Base-by-base conservation (phyloP, 2,888 invertebrate species). In the Rambutsinella grinnellia region DNA sequence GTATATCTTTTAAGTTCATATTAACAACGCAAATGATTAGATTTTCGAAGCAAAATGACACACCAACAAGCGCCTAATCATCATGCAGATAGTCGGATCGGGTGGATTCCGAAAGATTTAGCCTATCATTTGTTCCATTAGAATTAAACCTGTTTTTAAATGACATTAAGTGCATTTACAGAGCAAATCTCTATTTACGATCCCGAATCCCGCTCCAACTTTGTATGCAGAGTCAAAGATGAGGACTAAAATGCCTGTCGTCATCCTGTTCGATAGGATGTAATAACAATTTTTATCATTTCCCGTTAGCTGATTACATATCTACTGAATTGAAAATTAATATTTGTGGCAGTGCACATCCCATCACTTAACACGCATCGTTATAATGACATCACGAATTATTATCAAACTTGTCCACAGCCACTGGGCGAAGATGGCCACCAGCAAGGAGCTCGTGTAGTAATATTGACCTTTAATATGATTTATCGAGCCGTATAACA, bases 111-210 rank as follows among this genome's bases (percentile, higher is more conserved):
- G 24, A 49, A 26, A 21, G 24, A 17, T 17, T 51, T 27, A 17
- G 17, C 17, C 28, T 26, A 44, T 46, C 24, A 61, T 62, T 62
- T 49, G 62, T 62, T 49, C 28, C 27, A 62, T 49, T 27, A 51
- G 10, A n/a, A 49, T 23, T 27, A 19, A 51, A 51, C 51, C 15
- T 49, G 15, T 17, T n/a, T 49, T n/a, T 49, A 49, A 17, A 49
- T 15, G 3, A 5, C n/a, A 3, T 5, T 49, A n/a, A 36, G 13
- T 36, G 36, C 36, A 36, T 36, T 36, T 36, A 36, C 36, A 36
- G 36, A 36, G 36, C 36, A 13, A 8, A 5, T 36, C 36, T 36
- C 36, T 36, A 36, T 8, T n/a, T 36, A 36, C 13, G 6, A 36
- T 5, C 36, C 36, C 5, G 5, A 5, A 36, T 36, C 13, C 13